Evolutionary conservation across 2,888 invertebrate genomes (phyloP), one percentile per base, ranked within the genome.

Genomic region (Pandemis heparana): DNA sequence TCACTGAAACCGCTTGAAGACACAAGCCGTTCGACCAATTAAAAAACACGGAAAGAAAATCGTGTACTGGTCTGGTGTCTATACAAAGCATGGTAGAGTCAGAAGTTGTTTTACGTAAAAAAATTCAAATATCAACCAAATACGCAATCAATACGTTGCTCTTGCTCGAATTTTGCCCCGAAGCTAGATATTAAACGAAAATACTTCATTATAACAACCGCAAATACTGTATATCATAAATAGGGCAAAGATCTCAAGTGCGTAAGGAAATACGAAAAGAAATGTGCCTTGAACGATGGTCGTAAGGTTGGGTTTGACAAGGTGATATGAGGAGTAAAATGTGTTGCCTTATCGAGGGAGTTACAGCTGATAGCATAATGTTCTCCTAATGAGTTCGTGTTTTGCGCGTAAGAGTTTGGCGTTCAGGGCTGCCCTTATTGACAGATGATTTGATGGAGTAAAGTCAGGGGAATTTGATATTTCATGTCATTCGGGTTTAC

Each of bases 341-440:
- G 74, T 71, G 70, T 70, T 75, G 70, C 76, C 77, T 76, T 77
- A 77, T 77, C 77, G 74, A 70, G 71, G 62, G 74, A 76, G 76
- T 75, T 79, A 78, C 76, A 76, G 78, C 76, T 78, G 81, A 80
- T 80, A 81, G 81, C 79, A 79, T 80, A 80, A 81, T 81, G 80
- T 81, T 79, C 77, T 74, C 75, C 81, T 81, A 81, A 81, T 81
- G 81, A 81, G 81, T 80, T 79, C 78, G 80, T 80, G 81, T 80
- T 80, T 79, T 76, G 78, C 78, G 74, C 76, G 71, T 74, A 77
- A 77, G 77, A 75, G 77, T 77, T 75, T 77, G 75, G 67, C 69
- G 74, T 70, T 68, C 64, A 76, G 76, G 75, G 76, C 48, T 77
- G 74, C 62, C 65, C 41, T 48, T 59, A 48, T 64, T 69, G 59